These are phyloP conservation scores for Cinara cedri DNA, from an alignment of 2,888 invertebrate species.

Conservation along the genomic window DNA sequence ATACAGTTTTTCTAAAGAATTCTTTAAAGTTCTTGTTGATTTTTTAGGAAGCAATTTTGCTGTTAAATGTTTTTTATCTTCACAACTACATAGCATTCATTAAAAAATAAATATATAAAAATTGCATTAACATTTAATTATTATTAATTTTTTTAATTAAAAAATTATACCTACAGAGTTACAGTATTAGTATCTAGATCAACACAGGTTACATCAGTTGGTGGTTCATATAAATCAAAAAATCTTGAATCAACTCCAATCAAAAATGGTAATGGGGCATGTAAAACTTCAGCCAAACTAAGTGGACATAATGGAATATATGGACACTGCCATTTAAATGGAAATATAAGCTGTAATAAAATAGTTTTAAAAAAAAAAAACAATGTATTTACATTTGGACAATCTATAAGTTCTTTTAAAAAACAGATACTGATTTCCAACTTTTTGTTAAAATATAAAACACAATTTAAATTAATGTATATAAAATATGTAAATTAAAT, in stretches of 20 bases:
- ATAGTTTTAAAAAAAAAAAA: slow-evolving; percentile 21
- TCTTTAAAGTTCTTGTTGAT: slow-evolving; percentile 80
- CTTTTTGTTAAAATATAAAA: no score
- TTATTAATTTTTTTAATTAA: background rate
- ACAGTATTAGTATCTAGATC: slow-evolving; percentile 98
- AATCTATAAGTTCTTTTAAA: background rate
- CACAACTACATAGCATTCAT: slow-evolving; percentile 71
- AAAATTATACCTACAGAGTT: slow-evolving; percentile 69
- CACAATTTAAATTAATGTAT: no score
- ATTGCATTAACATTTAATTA: slow-evolving; percentile 10
- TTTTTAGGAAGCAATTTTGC: slow-evolving; percentile 85
- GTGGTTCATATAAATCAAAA: slow-evolving; percentile 96
- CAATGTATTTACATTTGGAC: background rate
- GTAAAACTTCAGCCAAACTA: slow-evolving; percentile 91
- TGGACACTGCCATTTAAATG: slow-evolving; percentile 99
- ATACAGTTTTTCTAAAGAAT: slow-evolving; percentile 79
- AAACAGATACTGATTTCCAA: no score
- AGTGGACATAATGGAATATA: slow-evolving; percentile 98
- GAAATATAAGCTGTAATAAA: slow-evolving; percentile 83
- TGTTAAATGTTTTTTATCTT: slow-evolving; percentile 82
- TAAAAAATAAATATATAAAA: slow-evolving; percentile 6
- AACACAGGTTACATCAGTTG: slow-evolving; percentile 94
- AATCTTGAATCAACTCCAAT: slow-evolving; percentile 97
- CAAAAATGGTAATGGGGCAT: slow-evolving; percentile 95
- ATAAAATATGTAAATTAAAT: background rate